Base-by-base conservation (phyloP, 2,113 vertebrate species). In the Corythoichthys haematopterus region DNA sequence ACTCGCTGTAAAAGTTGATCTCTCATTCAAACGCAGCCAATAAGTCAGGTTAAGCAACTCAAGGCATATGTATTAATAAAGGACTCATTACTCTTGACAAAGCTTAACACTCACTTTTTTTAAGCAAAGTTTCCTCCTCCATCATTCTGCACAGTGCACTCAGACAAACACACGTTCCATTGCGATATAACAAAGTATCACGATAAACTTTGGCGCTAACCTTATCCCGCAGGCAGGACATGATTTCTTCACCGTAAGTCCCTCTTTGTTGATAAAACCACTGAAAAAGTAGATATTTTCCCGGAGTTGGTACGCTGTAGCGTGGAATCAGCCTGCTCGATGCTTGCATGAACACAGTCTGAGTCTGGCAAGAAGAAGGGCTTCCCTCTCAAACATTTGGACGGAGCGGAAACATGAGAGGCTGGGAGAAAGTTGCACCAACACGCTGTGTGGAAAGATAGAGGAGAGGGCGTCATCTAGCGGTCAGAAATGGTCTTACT, bases 321-420 rank as follows among this genome's bases (percentile, higher is more conserved):
- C 28, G 58, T 33, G 16, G 0, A 59, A 56, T 45, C 51, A 14
- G 67, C n/a, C 64, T 16, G 46, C 48, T 64, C 64, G 28, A 47
- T 46, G 66, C 15, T 75, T 38, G 58, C 46, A 68, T 20, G 6
- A 71, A 66, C 62, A 58, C 35, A 50, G 15, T 70, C 58, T 74
- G 67, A 50, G 15, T 70, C 58, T 74, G 67, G 62, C 60, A 68
- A 6, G 59, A 28, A 74, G 13, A 33, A 72, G 9, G 59, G 64
- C 87, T 91, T 91, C 88, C 89, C 89, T 91, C 90, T 68, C 86
- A 50, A 65, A 72, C 72, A 67, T 91, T 90, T 90, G 79, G 90
- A 91, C 75, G 9, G 65, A 61, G 77, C 64, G 59, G 59, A 70
- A 66, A 70, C 65, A 52, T 11, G 60, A 69, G 75, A 71, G 79